phyloP scores from a whole-genome alignment of 2,888 invertebrate species.

The Archaeoteleia sp. region DNA sequence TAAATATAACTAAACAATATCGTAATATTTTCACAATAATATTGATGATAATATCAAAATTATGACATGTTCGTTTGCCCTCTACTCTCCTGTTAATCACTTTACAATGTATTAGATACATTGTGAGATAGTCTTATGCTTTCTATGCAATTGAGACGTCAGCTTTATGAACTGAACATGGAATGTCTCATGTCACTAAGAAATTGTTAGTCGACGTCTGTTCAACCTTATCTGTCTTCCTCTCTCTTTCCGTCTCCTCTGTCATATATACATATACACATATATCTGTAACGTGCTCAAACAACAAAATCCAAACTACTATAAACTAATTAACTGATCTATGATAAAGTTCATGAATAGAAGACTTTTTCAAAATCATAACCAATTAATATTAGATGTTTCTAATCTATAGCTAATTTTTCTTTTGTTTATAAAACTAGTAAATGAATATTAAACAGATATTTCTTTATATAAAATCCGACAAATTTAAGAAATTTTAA shows the following conservation, averaged over 20 bases:
- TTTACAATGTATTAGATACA: conserved; percentile 21
- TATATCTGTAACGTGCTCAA: conserved; percentile 12
- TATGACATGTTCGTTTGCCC: too few species aligned
- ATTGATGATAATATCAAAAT: too few species aligned
- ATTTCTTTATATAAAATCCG: too few species aligned
- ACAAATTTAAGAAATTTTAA: too few species aligned
- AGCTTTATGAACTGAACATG: conserved; percentile 25
- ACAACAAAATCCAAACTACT: neutral
- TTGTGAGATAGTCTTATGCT: conserved; percentile 19
- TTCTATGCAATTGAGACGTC: conserved; percentile 31
- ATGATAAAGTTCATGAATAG: conserved; percentile 31
- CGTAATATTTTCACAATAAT: too few species aligned
- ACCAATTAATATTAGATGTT: too few species aligned
- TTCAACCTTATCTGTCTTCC: conserved; percentile 28
- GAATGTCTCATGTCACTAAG: conserved; percentile 13
- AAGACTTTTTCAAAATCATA: conserved; percentile 2
- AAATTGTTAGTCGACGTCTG: conserved; percentile 10
- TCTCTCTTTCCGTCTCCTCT: conserved; percentile 4
- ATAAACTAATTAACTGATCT: conserved; percentile 36
- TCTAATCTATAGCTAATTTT: too few species aligned
- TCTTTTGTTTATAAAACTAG: too few species aligned
- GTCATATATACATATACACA: conserved; percentile 9
- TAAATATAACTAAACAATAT: too few species aligned
- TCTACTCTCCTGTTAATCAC: too few species aligned
- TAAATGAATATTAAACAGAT: too few species aligned